Percentiles rank a stretch among this genome's conserved stretches.
Conservation (phyloP, 2,113 vertebrate species). For the Mormyrus lacerda region DNA sequence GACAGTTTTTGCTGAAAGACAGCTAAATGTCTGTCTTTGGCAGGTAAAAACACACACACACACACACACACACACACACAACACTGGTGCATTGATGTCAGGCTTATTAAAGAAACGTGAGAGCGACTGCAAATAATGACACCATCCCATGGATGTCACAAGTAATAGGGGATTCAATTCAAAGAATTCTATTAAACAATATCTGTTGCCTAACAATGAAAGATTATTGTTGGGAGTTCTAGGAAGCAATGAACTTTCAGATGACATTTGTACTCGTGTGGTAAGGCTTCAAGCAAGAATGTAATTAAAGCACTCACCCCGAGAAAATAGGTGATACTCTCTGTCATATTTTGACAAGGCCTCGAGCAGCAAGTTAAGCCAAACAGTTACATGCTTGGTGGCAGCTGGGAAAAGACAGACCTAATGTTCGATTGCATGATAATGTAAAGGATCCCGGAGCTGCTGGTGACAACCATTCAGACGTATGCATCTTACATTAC, state of each 20-base stretch:
- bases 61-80: neutral
- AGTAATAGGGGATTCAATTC: slow-evolving; percentile 50
- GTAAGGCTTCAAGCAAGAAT: slow-evolving; percentile 55
- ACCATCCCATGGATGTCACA: slow-evolving; percentile 44
- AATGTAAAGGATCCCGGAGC: slow-evolving; percentile 50
- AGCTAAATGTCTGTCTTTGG: slow-evolving; percentile 56
- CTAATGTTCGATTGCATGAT: slow-evolving; percentile 61
- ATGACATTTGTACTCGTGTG: slow-evolving; percentile 70
- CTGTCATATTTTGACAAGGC: slow-evolving; percentile 73
- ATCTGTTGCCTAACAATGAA: slow-evolving; percentile 58
- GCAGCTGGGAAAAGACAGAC: slow-evolving; percentile 58
- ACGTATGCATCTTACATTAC: neutral
- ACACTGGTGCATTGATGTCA: slow-evolving; percentile 40
- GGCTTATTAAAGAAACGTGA: slow-evolving; percentile 55
- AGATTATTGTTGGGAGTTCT: slow-evolving; percentile 45
- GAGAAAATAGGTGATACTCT: slow-evolving; percentile 61
- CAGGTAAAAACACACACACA: slow-evolving; percentile 47
- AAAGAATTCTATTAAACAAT: slow-evolving; percentile 51
- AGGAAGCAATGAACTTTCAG: slow-evolving; percentile 60
- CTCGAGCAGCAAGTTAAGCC: slow-evolving; percentile 60
- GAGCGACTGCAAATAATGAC: slow-evolving; percentile 56
- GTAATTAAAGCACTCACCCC: slow-evolving; percentile 71
- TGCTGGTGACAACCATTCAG: slow-evolving; percentile 42
- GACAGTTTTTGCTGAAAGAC: slow-evolving; percentile 43
- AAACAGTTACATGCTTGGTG: slow-evolving; percentile 64